These are phyloP conservation scores for Acrossocheilus wenchowensis DNA, from an alignment of 2,797 vertebrate genomes.

Conservation along the genomic window DNA sequence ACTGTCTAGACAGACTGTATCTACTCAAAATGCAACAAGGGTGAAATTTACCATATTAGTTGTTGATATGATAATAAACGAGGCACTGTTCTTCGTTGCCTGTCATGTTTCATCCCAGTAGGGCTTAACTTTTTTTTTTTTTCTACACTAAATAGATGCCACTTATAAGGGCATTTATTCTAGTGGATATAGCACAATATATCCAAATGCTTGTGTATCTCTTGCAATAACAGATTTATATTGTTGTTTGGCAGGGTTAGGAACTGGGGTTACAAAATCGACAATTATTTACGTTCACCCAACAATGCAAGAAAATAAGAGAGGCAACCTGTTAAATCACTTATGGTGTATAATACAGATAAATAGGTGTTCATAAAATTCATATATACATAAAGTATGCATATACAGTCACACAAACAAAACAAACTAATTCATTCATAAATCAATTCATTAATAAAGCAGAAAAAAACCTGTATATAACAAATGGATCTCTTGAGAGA, in stretches of 20 bases:
- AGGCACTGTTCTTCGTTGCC: not conserved
- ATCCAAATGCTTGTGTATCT: not conserved
- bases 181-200: not conserved
- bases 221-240: not conserved
- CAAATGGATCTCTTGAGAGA: not conserved
- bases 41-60: not conserved
- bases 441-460: not conserved
- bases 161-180: not conserved
- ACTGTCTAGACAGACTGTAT: constrained; percentile 42
- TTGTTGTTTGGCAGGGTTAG: not conserved
- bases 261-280: not conserved
- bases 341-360: not conserved
- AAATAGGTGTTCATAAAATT: not conserved
- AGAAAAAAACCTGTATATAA: not conserved
- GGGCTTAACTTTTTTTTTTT: not conserved
- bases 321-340: not conserved
- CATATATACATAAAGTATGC: not conserved
- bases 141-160: not conserved
- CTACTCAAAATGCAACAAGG: constrained; percentile 11
- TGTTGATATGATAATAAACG: constrained; percentile 2
- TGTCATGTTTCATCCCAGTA: not conserved
- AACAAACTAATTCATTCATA: not conserved
- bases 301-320: not conserved
- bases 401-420: not conserved
- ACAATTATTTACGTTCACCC: not conserved